Evolutionary conservation across 2,797 vertebrate species (phyloP).

Genomic region (Neopelma chrysocephalum): DNA sequence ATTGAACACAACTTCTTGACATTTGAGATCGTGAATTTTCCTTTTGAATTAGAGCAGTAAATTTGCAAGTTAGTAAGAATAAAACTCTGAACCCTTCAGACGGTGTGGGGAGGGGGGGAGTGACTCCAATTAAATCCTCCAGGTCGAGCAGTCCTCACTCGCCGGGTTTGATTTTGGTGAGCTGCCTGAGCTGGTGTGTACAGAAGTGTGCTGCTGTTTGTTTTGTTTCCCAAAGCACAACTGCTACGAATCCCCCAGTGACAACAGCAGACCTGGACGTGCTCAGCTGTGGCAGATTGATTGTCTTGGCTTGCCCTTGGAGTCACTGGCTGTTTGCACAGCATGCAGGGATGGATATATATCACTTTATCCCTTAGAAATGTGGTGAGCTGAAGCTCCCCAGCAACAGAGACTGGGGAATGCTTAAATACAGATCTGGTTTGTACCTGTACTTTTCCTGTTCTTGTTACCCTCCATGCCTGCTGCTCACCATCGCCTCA

Average conservation of each 20-base stretch:
- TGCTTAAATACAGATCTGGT: neutral
- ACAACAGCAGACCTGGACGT: neutral
- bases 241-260: neutral
- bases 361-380: neutral
- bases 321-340: neutral
- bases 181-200: neutral
- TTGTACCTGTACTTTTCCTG: neutral
- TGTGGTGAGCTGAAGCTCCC: neutral
- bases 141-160: neutral
- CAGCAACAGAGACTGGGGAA: neutral
- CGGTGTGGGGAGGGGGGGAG: neutral
- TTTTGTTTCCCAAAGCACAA: slow-evolving; percentile 34
- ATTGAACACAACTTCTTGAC: slow-evolving; percentile 67
- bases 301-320: neutral
- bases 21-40: slow-evolving; percentile 61
- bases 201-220: neutral
- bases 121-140: slow-evolving; percentile 3
- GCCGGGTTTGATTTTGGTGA: neutral
- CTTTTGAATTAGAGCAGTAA: slow-evolving; percentile 39
- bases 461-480: neutral
- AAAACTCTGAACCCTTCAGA: slow-evolving; percentile 39
- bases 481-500: neutral
- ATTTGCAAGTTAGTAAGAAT: slow-evolving; percentile 53
- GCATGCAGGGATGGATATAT: neutral
- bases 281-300: slow-evolving; percentile 2